Base-by-base conservation (phyloP, 2,113 vertebrate genomes). In the Maccullochella peelii region DNA sequence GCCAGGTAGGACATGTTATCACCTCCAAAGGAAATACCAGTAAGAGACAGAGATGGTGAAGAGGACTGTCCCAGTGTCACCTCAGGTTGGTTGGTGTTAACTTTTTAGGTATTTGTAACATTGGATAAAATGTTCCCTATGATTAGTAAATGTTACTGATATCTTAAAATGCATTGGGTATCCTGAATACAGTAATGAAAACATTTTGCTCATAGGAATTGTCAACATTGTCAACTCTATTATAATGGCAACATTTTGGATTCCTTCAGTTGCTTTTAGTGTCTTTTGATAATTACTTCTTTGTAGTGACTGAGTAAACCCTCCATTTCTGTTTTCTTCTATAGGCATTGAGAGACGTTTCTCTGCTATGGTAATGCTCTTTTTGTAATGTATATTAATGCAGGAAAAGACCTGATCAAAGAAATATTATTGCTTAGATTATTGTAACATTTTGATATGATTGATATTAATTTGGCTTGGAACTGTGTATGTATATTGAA, bases 41-140 rank as follows among this genome's bases (percentile, higher is more conserved):
- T 62, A 4, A 42, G 0, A 69, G 58, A 58, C 54, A 61, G 38
- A 58, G 36, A 68, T 63, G 23, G 4, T 75, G 50, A 23, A 67
- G 12, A 25, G 15, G 20, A 76, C n/a, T 33, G 68, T 66, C 42
- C 15, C 23, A 16, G 52, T 75, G 30, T 40, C 9, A 20, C 10
- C 27, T 73, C 25, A n/a, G 11, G 68, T 62, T 63, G 20, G 38
- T 33, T 52, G 61, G 25, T 73, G 70, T 47, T 67, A 54, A 69
- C 54, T 27, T 52, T 55, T 63, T 5, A 63, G 5, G 20, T 14
- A n/a, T 23, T 65, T 40, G 33, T 23, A 11, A 63, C 33, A 36
- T 10, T 36, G 27, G 27, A 14, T 59, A 21, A n/a, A 33, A 38
- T 38, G 1, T 23, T n/a, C 52, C 52, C 21, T 4, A 9, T n/a